A percentile compares a stretch with the other conserved stretches of the same genome.
phyloP scores from a whole-genome alignment of 2,113 vertebrate species.

The Neogobius melanostomus region DNA sequence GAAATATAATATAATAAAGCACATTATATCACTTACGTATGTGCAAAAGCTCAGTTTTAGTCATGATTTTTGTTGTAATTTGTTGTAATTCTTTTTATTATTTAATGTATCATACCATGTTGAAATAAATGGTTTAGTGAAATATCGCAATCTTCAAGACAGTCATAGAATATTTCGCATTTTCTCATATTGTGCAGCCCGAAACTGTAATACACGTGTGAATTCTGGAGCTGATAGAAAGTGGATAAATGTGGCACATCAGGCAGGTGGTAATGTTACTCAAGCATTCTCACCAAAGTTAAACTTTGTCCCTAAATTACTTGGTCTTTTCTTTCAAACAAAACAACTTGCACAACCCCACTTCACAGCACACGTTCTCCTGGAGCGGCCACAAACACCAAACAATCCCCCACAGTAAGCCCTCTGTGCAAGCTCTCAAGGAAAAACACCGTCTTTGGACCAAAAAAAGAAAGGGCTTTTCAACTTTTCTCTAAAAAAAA shows the following conservation, averaged over 20 bases:
- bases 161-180: too few species aligned
- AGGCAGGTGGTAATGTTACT: constrained; percentile 4
- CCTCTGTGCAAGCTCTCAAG: constrained; percentile 33
- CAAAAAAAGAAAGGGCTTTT: constrained; percentile 46
- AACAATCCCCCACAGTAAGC: constrained; percentile 40
- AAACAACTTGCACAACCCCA: constrained; percentile 47
- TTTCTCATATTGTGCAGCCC: too few species aligned
- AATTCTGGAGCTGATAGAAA: not conserved
- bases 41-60: too few species aligned
- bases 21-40: too few species aligned
- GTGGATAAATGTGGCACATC: not conserved
- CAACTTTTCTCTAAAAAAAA: constrained; percentile 39
- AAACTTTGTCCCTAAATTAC: constrained; percentile 37
- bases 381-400: constrained; percentile 49
- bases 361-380: constrained; percentile 40
- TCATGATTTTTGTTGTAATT: too few species aligned
- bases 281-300: constrained; percentile 33
- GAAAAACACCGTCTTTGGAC: constrained; percentile 36
- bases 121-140: too few species aligned
- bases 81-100: too few species aligned
- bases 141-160: too few species aligned
- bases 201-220: not conserved
- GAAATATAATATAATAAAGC: too few species aligned
- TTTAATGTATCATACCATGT: too few species aligned
- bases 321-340: constrained; percentile 26